Percentiles rank a stretch among this genome's conserved stretches.
Evolutionary conservation across 2,888 invertebrate genomes (phyloP).

Genomic region (Pemphredon lugubris): DNA sequence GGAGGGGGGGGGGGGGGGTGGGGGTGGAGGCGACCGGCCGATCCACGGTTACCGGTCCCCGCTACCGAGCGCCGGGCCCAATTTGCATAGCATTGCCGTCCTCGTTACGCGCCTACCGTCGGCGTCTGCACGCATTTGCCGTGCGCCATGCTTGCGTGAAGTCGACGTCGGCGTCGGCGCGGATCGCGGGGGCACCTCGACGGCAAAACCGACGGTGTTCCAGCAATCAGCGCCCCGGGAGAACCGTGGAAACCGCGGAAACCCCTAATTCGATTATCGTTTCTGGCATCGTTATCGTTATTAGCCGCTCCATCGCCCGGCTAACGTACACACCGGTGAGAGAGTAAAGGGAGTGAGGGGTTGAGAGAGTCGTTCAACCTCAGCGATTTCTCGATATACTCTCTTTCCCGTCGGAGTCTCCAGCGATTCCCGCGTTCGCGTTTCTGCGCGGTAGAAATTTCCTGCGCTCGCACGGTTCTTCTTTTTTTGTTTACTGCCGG

Average conservation of each 20-base stretch:
- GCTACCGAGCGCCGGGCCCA: conserved; percentile 65
- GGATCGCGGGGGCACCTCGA: conserved; percentile 43
- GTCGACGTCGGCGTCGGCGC: conserved; percentile 26
- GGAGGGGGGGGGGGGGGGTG: no score
- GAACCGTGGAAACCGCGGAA: conserved; percentile 72
- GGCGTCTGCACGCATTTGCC: no score
- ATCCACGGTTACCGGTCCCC: no score
- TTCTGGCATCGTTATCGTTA: conserved; percentile 76
- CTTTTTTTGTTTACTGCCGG: no score
- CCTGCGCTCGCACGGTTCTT: no score
- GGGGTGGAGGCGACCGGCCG: conserved; percentile 64
- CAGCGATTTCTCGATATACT: not conserved
- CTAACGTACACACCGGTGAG: no score
- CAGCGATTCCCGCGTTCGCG: not conserved
- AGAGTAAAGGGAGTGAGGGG: conserved; percentile 22
- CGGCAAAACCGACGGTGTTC: conserved; percentile 65
- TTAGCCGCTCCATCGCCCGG: conserved; percentile 73
- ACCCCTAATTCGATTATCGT: conserved; percentile 75
- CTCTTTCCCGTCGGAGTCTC: conserved; percentile 3
- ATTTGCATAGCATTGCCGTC: conserved; percentile 80
- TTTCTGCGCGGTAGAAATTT: not conserved
- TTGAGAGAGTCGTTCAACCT: conserved; percentile 8
- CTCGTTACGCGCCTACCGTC: conserved; percentile 79
- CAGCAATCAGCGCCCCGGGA: conserved; percentile 74
- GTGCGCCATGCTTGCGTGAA: conserved; percentile 8